Evolutionary conservation across 92 coral and sea anemone genomes (phyloP).

Genomic region (Bergia puertoricense): DNA sequence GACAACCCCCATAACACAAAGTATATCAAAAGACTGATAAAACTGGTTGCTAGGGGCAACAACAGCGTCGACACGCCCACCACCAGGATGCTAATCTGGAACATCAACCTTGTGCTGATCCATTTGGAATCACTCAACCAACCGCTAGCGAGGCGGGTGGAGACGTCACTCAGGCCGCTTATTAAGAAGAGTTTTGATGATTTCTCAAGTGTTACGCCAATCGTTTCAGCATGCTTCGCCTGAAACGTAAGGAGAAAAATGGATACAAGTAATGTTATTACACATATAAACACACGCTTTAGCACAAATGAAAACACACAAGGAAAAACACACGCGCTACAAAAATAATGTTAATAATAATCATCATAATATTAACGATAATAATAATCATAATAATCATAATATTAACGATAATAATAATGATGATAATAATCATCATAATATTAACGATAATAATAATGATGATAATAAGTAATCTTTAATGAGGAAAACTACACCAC

Average conservation of each 20-base stretch:
- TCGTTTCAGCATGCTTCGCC: constrained; percentile 10
- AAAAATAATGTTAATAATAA: no score
- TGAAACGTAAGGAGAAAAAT: not conserved
- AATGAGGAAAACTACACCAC: no score
- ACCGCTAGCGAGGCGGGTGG: constrained; percentile 2
- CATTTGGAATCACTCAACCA: constrained; percentile 1
- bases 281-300: not conserved
- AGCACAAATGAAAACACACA: not conserved
- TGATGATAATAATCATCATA: no score
- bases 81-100: not conserved
- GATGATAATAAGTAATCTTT: no score
- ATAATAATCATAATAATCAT: no score
- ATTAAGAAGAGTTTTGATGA: not conserved
- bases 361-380: no score
- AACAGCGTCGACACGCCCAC: constrained; percentile 5
- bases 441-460: no score
- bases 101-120: not conserved
- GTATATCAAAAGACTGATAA: not conserved
- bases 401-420: no score
- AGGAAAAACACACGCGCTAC: no score
- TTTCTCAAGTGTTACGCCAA: not conserved
- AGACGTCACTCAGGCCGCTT: constrained; percentile 12
- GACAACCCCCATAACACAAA: constrained; percentile 9
- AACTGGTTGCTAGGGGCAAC: constrained; percentile 8
- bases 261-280: not conserved